phyloP scores from a whole-genome alignment of 2,113 vertebrate genomes.

The Pangasianodon hypophthalmus region DNA sequence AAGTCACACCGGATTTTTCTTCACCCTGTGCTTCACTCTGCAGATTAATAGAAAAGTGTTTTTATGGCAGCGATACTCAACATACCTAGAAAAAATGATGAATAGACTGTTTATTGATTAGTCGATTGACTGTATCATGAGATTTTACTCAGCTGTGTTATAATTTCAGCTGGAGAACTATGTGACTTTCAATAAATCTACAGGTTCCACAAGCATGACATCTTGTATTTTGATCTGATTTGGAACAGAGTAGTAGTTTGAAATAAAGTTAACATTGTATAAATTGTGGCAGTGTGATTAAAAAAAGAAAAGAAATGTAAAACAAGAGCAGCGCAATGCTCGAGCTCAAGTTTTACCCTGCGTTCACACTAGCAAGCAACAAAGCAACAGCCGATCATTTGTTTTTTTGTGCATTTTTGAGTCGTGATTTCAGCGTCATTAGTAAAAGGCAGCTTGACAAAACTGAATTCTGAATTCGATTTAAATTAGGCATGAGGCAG shows the following conservation, averaged over 20 bases:
- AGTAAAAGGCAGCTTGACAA: no score
- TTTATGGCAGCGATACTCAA: background rate
- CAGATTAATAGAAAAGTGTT: background rate
- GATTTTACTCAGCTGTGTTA: background rate
- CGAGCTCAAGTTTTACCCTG: background rate
- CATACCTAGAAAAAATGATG: background rate
- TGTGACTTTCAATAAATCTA: background rate
- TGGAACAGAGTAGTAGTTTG: background rate
- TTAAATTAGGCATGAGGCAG: no score
- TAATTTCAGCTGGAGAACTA: background rate
- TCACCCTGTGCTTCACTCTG: background rate
- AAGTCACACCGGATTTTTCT: background rate
- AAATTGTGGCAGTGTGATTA: background rate
- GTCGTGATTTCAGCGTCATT: no score
- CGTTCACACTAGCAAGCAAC: background rate
- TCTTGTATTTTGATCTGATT: background rate
- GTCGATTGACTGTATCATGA: no score
- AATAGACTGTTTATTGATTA: background rate
- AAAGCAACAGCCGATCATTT: background rate
- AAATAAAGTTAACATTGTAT: background rate
- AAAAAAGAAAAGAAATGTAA: background rate
- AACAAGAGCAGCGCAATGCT: no score
- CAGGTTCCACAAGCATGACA: background rate
- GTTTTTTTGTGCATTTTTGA: background rate
- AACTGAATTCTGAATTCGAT: background rate